Evolutionary conservation across 2,888 invertebrate genomes (phyloP).

Genomic region (Caradrina clavipalpis): DNA sequence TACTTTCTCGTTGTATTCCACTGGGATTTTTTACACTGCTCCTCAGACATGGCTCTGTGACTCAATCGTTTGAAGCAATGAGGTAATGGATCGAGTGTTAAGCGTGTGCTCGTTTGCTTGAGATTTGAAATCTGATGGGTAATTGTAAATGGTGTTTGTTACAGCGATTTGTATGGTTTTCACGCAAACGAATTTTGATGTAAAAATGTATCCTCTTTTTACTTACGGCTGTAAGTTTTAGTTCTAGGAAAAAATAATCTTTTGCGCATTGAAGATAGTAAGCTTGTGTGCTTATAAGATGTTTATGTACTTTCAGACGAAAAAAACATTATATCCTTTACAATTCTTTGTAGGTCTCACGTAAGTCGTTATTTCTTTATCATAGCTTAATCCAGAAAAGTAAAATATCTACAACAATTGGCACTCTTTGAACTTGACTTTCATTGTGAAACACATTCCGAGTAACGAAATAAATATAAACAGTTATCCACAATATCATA

Average conservation of each 20-base stretch:
- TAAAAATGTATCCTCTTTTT: background rate
- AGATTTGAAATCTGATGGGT: slow-evolving; percentile 11
- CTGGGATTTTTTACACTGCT: slow-evolving; percentile 37
- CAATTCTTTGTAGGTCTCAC: background rate
- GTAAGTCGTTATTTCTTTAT: too few relatives aligned
- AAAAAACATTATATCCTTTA: background rate
- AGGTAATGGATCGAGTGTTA: slow-evolving; percentile 27
- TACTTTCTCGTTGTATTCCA: slow-evolving; percentile 41
- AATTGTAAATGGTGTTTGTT: slow-evolving; percentile 28
- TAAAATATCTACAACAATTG: too few relatives aligned
- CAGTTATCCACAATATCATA: too few relatives aligned
- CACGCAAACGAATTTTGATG: background rate
- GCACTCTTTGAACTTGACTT: background rate
- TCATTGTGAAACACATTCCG: background rate
- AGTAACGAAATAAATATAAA: background rate
- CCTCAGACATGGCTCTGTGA: background rate
- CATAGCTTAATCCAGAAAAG: background rate
- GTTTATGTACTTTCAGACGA: too few relatives aligned
- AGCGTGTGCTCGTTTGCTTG: background rate
- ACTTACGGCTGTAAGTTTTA: slow-evolving; percentile 5
- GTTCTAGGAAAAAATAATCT: too few relatives aligned
- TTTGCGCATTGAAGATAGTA: too few relatives aligned
- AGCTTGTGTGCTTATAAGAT: too few relatives aligned
- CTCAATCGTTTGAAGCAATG: slow-evolving; percentile 3
- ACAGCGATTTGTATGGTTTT: slow-evolving; percentile 8